phyloP scores from a whole-genome alignment of 2,113 vertebrate genomes.

The Perognathus longimembris region DNA sequence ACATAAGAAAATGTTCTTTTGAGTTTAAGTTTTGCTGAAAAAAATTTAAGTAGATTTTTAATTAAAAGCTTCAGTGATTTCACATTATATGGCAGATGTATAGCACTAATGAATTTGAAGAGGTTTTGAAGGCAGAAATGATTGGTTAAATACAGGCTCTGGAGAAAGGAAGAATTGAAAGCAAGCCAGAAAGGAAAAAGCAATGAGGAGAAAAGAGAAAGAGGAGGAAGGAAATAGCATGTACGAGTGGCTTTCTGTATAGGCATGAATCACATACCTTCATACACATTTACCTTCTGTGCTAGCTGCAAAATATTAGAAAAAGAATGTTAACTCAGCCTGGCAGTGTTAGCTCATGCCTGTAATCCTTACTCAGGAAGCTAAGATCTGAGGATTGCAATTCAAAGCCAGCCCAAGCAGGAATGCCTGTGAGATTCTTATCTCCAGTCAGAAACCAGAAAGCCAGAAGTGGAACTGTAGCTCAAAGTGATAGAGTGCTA shows the following conservation, averaged over 20 bases:
- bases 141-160: background rate
- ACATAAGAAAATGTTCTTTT: conserved; percentile 35
- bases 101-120: background rate
- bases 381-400: too few relatives aligned
- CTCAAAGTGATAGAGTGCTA: too few relatives aligned
- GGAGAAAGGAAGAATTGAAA: background rate
- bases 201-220: background rate
- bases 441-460: too few relatives aligned
- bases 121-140: conserved; percentile 27
- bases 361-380: too few relatives aligned
- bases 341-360: too few relatives aligned
- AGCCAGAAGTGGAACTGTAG: too few relatives aligned
- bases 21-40: conserved; percentile 4
- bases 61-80: conserved; percentile 39
- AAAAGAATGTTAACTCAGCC: background rate
- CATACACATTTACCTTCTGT: background rate
- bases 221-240: background rate
- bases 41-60: conserved; percentile 27
- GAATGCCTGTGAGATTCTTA: too few relatives aligned
- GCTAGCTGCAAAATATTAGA: background rate
- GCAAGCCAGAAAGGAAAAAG: background rate
- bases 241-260: background rate
- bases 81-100: background rate
- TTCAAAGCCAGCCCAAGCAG: too few relatives aligned
- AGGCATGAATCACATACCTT: background rate